Evolutionary conservation across 2,113 vertebrate genomes (phyloP).

Genomic region (Sorex araneus): DNA sequence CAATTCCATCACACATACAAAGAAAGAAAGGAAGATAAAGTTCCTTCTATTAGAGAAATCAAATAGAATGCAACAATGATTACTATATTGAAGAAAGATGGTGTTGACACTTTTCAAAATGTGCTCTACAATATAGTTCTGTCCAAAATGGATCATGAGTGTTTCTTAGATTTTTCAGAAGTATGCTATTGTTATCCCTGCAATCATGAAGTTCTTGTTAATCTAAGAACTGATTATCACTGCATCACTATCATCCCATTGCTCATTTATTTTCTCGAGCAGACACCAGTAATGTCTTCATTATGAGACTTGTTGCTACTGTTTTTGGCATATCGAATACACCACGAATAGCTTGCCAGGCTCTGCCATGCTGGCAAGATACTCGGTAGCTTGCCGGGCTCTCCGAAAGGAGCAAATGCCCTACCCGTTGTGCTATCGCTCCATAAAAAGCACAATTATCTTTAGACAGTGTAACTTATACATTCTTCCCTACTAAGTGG

Average conservation of each 20-base stretch:
- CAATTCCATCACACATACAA: not conserved
- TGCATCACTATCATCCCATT: too few relatives aligned
- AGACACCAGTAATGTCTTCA: too few relatives aligned
- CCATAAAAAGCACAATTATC: slow-evolving; percentile 24
- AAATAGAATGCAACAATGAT: slow-evolving; percentile 49
- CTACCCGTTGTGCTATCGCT: too few relatives aligned
- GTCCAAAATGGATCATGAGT: not conserved
- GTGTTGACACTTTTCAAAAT: slow-evolving; percentile 24
- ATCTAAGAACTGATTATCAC: not conserved
- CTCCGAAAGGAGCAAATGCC: too few relatives aligned
- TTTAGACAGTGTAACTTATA: slow-evolving; percentile 13
- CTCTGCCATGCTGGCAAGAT: too few relatives aligned
- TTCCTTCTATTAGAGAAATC: not conserved
- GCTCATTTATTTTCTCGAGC: too few relatives aligned
- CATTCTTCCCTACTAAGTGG: not conserved
- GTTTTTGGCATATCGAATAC: too few relatives aligned
- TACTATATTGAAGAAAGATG: slow-evolving; percentile 15
- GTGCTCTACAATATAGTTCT: not conserved
- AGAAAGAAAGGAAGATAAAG: not conserved
- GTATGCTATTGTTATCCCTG: not conserved
- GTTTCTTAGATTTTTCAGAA: slow-evolving; percentile 43
- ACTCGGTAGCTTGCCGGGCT: too few relatives aligned
- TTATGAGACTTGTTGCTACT: too few relatives aligned
- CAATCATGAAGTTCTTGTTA: not conserved
- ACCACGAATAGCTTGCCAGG: too few relatives aligned